phyloP scores from a whole-genome alignment of 1,140 invertebrate genomes.

The Eufriesea mexicana region DNA sequence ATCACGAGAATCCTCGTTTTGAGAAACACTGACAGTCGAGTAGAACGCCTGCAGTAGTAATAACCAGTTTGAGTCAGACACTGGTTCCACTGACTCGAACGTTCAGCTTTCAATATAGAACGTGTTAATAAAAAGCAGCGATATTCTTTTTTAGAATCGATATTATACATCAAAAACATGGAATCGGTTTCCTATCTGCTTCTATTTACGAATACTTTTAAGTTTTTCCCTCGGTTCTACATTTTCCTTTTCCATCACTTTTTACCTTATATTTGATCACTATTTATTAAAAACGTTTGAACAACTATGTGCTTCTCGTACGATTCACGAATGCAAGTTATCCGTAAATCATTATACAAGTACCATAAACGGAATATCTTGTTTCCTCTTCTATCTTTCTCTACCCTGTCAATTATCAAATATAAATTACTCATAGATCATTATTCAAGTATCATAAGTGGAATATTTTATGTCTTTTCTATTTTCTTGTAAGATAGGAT shows the following conservation, averaged over 20 bases:
- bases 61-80: background rate
- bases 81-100: background rate
- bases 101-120: background rate
- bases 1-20: background rate
- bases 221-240: background rate
- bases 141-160: background rate
- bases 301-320: background rate
- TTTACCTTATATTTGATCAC: background rate
- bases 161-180: background rate
- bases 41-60: constrained; percentile 9
- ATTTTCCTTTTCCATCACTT: background rate
- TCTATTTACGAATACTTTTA: background rate
- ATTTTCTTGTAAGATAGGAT: too few relatives aligned
- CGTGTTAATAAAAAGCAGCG: background rate
- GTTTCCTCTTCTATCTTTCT: too few relatives aligned
- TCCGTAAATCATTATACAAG: too few relatives aligned
- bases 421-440: too few relatives aligned
- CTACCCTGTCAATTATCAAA: too few relatives aligned
- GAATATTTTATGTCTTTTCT: too few relatives aligned
- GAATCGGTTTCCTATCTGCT: background rate
- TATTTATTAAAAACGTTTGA: background rate
- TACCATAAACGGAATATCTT: too few relatives aligned
- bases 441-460: too few relatives aligned
- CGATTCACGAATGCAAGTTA: background rate
- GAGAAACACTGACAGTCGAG: background rate